Percentiles rank a stretch among this genome's conserved stretches.
These are phyloP conservation scores for Trisateles emortualis DNA, from an alignment of 2,888 invertebrate species.

Conservation along the genomic window DNA sequence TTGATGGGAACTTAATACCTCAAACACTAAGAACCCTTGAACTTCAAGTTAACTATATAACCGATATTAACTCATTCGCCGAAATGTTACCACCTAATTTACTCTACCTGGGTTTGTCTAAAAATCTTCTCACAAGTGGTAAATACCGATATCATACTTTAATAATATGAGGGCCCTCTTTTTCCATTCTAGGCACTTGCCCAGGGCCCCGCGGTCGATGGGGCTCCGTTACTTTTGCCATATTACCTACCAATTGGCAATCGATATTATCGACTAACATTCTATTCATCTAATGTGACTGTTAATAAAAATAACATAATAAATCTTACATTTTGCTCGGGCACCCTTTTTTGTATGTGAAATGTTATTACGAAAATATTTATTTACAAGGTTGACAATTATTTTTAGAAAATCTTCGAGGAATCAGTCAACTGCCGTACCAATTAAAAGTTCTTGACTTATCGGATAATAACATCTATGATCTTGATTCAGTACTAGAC, in stretches of 20 bases:
- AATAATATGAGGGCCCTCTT: too few relatives aligned
- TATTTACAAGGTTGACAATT: conserved; percentile 18
- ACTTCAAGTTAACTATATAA: conserved; percentile 81
- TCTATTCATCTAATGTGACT: too few relatives aligned
- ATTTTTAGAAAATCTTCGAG: conserved; percentile 58
- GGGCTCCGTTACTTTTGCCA: too few relatives aligned
- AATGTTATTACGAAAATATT: not conserved
- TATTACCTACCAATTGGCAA: too few relatives aligned
- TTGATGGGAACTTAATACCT: conserved; percentile 72
- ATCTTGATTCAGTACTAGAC: conserved; percentile 73
- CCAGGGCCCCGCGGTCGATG: too few relatives aligned
- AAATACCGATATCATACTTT: too few relatives aligned
- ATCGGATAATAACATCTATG: conserved; percentile 87
- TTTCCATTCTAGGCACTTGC: too few relatives aligned
- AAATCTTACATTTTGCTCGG: too few relatives aligned
- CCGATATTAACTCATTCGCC: conserved; percentile 61
- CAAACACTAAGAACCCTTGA: conserved; percentile 74
- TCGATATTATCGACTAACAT: too few relatives aligned
- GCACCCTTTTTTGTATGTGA: too few relatives aligned
- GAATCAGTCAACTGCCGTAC: conserved; percentile 57
- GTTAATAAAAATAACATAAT: too few relatives aligned
- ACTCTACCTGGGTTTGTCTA: conserved; percentile 82
- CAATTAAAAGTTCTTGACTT: conserved; percentile 79
- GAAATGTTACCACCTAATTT: conserved; percentile 69
- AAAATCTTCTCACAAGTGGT: conserved; percentile 77